Base-by-base conservation (phyloP, 2,113 vertebrate species). In the Patagioenas fasciata region DNA sequence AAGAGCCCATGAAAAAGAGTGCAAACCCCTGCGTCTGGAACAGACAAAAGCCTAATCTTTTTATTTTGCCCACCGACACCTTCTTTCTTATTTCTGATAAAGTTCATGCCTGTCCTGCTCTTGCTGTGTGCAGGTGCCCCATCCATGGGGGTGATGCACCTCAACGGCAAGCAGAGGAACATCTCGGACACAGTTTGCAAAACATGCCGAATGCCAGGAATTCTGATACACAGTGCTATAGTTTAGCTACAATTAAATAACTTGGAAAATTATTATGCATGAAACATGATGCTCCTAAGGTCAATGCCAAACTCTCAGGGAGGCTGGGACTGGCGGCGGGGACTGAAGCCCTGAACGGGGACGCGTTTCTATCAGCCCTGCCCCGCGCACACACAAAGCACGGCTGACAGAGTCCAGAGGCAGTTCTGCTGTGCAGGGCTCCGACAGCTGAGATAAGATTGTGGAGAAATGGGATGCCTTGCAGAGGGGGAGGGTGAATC, bases 321-420 rank as follows among this genome's bases (percentile, higher is more conserved):
- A 60, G 73, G 84, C 72, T 94, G 92, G 60, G 58, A 62, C n/a
- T 79, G 72, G 78, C 85, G 34, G 72, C 13, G 85, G 61, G 50
- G 83, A 87, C 40, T 75, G 18, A 64, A 60, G 77, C 40, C 42
- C 71, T 72, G 89, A 75, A 58, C 2, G 1, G 66, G 47, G 84
- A 44, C 70, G 67, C 54, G 95, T 95, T 70, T 58, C 80, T 64
- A 83, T 80, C 91, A 83, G 62, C 70, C 56, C 74, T 72, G 66
- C 73, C 70, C 71, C 67, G 31, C 28, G 88, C 32, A 24, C 67
- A 67, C 64, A 57, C 7, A 80, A 71, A 91, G 83, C 86, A 66
- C 0, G 18, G 73, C 91, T 96, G 96, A 95, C 89, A 95, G 71
- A 96, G 70, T 91, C 91, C 93, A 96, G 97, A 96, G 89, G 94